Evolutionary conservation across 2,888 invertebrate species (phyloP).

Genomic region (Oeneis ivallda): DNA sequence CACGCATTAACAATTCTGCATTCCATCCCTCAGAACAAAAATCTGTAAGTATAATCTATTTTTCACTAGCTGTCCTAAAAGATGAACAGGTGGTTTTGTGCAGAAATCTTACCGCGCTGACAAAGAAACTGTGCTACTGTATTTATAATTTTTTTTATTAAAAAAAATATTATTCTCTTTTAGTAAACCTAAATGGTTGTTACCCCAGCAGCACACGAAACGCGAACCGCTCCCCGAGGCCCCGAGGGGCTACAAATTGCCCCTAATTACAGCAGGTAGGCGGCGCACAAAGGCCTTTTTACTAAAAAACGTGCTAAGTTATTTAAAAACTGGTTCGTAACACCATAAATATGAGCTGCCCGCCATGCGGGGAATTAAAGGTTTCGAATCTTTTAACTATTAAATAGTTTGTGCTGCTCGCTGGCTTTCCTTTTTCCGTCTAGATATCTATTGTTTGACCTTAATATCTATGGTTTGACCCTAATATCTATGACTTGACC

Average conservation of each 20-base stretch:
- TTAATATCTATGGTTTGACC: too few species aligned
- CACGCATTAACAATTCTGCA: too few species aligned
- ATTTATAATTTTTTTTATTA: too few species aligned
- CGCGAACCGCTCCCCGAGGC: conserved; percentile 38
- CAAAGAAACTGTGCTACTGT: too few species aligned
- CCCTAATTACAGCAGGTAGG: conserved; percentile 51
- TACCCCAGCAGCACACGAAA: conserved; percentile 26
- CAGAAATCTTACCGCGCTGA: too few species aligned
- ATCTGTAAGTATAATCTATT: too few species aligned
- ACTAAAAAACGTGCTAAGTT: conserved; percentile 48
- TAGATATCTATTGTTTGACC: too few species aligned
- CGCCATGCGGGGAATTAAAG: conserved; percentile 27
- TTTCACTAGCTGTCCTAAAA: too few species aligned
- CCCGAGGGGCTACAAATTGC: conserved; percentile 45
- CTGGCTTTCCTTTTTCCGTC: not conserved
- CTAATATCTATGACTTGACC: too few species aligned
- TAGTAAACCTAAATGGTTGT: not conserved
- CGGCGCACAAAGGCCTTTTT: conserved; percentile 48
- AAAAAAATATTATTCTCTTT: too few species aligned
- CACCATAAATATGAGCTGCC: conserved; percentile 34
- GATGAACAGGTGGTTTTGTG: too few species aligned
- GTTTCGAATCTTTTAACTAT: conserved; percentile 26
- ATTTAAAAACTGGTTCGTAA: conserved; percentile 45
- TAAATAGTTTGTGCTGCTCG: not conserved
- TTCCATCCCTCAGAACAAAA: too few species aligned